phyloP scores from a whole-genome alignment of 2,888 invertebrate species.

The Melieria picta region DNA sequence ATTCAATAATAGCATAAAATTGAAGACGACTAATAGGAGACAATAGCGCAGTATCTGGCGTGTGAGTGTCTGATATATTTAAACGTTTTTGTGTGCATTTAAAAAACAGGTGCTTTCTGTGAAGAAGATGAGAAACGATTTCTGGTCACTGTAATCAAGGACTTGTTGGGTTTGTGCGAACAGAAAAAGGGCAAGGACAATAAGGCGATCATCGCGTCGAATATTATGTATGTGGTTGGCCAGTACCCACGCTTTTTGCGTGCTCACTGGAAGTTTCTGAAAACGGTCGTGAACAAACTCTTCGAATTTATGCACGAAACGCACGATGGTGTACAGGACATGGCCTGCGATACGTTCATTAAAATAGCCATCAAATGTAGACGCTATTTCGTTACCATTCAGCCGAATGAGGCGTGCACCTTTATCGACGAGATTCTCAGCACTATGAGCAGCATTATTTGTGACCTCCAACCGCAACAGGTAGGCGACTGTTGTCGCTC shows the following conservation, averaged over 20 bases:
- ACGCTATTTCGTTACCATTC: constrained; percentile 95
- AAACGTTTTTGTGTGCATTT: neutral
- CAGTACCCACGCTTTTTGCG: constrained; percentile 98
- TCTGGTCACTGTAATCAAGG: constrained; percentile 98
- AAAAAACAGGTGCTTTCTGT: constrained; percentile 79
- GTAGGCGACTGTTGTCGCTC: constrained; percentile 66
- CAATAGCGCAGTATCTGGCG: no score
- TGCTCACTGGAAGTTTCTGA: constrained; percentile 99
- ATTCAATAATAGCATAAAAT: neutral
- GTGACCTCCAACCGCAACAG: constrained; percentile 98
- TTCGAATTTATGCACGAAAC: constrained; percentile 99
- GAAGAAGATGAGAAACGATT: constrained; percentile 99
- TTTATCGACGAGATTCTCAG: constrained; percentile 98
- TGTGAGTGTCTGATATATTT: no score
- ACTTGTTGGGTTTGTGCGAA: constrained; percentile 95
- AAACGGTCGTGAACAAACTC: constrained; percentile 99
- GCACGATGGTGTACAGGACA: constrained; percentile 99
- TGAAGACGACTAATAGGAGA: no score
- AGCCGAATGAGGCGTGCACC: constrained; percentile 95
- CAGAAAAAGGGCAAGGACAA: constrained; percentile 98
- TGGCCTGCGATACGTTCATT: constrained; percentile 99
- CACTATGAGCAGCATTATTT: constrained; percentile 96
- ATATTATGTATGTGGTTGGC: constrained; percentile 99
- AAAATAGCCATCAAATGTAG: constrained; percentile 99
- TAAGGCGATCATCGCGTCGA: constrained; percentile 99